phyloP scores from a whole-genome alignment of 1,140 invertebrate species.

The Bombus confusus region DNA sequence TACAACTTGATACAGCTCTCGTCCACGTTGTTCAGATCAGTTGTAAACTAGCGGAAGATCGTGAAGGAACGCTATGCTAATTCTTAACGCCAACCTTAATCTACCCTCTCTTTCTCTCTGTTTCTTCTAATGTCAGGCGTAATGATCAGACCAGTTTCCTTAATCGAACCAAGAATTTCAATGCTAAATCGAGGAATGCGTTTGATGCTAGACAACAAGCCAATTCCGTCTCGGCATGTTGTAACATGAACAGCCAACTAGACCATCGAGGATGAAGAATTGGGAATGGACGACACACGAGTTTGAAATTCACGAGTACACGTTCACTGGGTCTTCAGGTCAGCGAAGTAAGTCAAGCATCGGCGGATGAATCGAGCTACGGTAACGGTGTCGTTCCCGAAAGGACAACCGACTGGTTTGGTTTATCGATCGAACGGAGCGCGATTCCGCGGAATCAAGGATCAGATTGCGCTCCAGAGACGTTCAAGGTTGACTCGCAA shows the following conservation, averaged over 20 bases:
- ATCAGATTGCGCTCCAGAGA: not conserved
- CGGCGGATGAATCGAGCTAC: conserved; percentile 61
- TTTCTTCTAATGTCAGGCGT: not conserved
- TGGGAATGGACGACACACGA: not conserved
- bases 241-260: not conserved
- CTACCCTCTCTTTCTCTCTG: not conserved
- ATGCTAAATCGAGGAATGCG: not conserved
- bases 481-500: not conserved
- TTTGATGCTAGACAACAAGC: not conserved
- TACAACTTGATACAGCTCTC: conserved; percentile 17
- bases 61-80: conserved; percentile 20
- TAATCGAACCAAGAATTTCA: not conserved
- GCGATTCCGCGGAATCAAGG: conserved; percentile 4
- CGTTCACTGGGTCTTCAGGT: conserved; percentile 80
- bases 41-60: conserved; percentile 4
- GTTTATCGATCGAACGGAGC: conserved; percentile 26
- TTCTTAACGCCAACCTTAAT: conserved; percentile 4
- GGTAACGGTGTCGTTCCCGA: conserved; percentile 61
- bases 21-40: not conserved
- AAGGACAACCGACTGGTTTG: conserved; percentile 43
- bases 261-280: not conserved
- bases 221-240: not conserved
- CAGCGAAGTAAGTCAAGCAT: conserved; percentile 79
- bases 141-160: not conserved
- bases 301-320: conserved; percentile 74